These are phyloP conservation scores for Cylloceria caligata DNA, from an alignment of 2,888 invertebrate genomes.

Conservation along the genomic window DNA sequence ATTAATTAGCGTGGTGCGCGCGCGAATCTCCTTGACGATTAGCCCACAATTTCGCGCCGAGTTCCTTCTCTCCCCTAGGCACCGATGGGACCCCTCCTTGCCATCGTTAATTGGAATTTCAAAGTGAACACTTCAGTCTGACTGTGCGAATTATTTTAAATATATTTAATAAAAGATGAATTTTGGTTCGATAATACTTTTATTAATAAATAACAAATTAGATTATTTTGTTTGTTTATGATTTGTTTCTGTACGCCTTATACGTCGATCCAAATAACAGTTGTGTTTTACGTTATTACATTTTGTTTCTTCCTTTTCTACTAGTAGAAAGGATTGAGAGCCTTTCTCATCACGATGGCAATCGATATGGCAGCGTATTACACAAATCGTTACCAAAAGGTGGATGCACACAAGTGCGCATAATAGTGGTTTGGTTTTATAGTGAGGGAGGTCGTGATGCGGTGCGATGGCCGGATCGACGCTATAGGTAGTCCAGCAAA, in stretches of 20 bases:
- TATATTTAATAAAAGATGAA: neutral
- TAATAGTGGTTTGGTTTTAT: constrained; percentile 18
- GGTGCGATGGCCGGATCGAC: constrained; percentile 60
- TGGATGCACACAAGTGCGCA: constrained; percentile 23
- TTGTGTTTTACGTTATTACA: neutral
- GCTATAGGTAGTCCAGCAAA: constrained; percentile 27
- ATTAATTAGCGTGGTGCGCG: constrained; percentile 37
- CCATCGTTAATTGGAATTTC: constrained; percentile 13
- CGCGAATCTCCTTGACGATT: constrained; percentile 32
- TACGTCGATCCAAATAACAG: neutral
- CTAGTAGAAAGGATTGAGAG: neutral
- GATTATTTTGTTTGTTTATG: neutral
- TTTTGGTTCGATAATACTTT: neutral
- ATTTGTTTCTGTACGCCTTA: neutral
- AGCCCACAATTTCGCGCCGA: constrained; percentile 30
- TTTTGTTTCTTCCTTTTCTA: neutral
- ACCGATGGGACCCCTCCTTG: neutral
- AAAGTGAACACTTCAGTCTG: constrained; percentile 12
- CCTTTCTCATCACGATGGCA: neutral
- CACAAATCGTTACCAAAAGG: constrained; percentile 16
- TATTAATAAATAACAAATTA: neutral
- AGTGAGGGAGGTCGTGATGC: constrained; percentile 43
- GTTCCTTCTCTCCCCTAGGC: neutral
- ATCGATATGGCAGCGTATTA: constrained; percentile 23
- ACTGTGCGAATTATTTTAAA: neutral